Evolutionary conservation across 2,888 invertebrate genomes (phyloP), one percentile per base, ranked within the genome.

Genomic region (Morpho achilles): DNA sequence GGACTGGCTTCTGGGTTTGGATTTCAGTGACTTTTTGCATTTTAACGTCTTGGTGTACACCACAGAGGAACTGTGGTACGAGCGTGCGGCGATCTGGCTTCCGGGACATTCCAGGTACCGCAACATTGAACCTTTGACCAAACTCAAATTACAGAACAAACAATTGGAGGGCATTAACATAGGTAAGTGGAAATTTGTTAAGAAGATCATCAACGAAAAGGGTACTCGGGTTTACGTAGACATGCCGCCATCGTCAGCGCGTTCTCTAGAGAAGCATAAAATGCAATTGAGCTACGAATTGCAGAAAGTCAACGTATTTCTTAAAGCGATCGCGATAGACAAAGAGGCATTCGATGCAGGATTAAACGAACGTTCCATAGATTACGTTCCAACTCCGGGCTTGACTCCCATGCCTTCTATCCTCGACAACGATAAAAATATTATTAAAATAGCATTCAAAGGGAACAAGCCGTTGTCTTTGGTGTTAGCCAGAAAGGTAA

Each of bases 191-290:
- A 88, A 88, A 66, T 74, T 81, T 10, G 85, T 89, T 0, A 87
- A 84, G 67, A 82, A 82, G 59, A 75, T 88, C 7, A 70, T 84
- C 3, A 84, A 75, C 0, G 55, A 55, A 0, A 86, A 83, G 53
- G 89, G 89, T 1, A 88, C 83, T 7, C 70, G 88, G 9, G 57
- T 90, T 5, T 90, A 88, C 61, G 84, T 88, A 0, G 89, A 90
- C 51, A 85, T 90, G 77, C 87, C 87, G 0, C 84, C 87, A 8
- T 78, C 86, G 0, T 77, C 84, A 0, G 84, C 87, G 2, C 80
- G 83, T 8, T 80, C 80, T 1, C 71, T 90, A 3, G 85, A 85
- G 56, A 72, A 69, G 9, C 69, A 79, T 60, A 82, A 83, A 48
- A 84, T 87, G 83, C 66, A 73, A 67, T 70, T 90, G 32, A 87